These are phyloP conservation scores for Nebria ingens DNA, from an alignment of 1,140 invertebrate species.

Conservation along the genomic window DNA sequence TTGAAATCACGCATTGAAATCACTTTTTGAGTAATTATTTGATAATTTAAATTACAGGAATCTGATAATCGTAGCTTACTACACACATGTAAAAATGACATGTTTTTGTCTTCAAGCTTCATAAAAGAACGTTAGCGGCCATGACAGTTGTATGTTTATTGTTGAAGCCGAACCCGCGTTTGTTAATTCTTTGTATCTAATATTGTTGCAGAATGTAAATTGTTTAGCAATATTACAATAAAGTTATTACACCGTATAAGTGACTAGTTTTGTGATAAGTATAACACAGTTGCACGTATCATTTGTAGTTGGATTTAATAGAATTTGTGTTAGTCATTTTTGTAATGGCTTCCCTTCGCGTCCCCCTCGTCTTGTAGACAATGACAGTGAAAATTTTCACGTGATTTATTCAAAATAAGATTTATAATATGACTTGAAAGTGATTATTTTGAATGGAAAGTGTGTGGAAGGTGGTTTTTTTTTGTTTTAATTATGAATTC, in stretches of 20 bases:
- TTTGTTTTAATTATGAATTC: constrained; percentile 39
- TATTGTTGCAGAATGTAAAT: not conserved
- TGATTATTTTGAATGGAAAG: constrained; percentile 34
- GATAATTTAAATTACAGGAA: no score
- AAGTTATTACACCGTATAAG: not conserved
- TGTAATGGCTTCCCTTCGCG: constrained; percentile 52
- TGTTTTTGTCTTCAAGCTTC: not conserved
- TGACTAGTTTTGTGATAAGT: constrained; percentile 3
- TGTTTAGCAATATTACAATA: not conserved
- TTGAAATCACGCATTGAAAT: no score
- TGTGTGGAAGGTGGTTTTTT: constrained; percentile 19
- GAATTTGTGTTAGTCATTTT: constrained; percentile 22
- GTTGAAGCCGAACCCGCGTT: constrained; percentile 6
- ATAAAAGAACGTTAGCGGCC: constrained; percentile 4
- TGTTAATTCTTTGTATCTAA: constrained; percentile 1
- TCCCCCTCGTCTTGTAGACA: constrained; percentile 47
- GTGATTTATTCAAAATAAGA: constrained; percentile 41
- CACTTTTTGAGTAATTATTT: no score
- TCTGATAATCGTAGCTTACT: not conserved
- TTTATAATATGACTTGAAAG: constrained; percentile 36
- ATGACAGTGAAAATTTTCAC: constrained; percentile 40
- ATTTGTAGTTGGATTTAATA: not conserved
- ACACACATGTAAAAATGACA: not conserved
- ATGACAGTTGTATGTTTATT: constrained; percentile 9
- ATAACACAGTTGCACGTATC: not conserved